These are phyloP conservation scores for Caenorhabditis sp. DNA, from an alignment of 2,888 invertebrate genomes.

Conservation along the genomic window DNA sequence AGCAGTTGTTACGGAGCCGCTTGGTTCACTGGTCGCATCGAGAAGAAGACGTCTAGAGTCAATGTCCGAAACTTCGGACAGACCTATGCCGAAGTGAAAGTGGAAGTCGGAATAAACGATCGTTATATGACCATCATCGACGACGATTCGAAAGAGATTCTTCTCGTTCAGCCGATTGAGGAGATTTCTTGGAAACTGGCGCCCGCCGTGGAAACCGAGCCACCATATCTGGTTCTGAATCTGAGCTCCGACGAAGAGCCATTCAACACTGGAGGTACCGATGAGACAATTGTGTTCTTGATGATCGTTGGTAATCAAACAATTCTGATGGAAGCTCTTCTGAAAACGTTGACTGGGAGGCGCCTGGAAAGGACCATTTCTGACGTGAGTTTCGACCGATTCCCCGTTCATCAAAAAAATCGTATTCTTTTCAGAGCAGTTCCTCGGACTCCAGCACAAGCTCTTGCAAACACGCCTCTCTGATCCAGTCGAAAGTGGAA, in stretches of 20 bases:
- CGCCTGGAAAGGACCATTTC: slow-evolving; percentile 44
- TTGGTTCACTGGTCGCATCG: slow-evolving; percentile 44
- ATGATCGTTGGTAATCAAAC: slow-evolving; percentile 52
- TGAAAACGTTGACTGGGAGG: slow-evolving; percentile 40
- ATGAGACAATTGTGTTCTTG: slow-evolving; percentile 30
- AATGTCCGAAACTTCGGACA: slow-evolving; percentile 47
- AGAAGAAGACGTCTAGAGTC: slow-evolving; percentile 47
- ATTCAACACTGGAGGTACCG: slow-evolving; percentile 3
- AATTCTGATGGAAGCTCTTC: slow-evolving; percentile 39
- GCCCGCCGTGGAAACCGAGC: background rate
- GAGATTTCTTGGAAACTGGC: slow-evolving; percentile 56
- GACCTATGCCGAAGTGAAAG: slow-evolving; percentile 36
- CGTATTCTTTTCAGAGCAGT: slow-evolving; percentile 48
- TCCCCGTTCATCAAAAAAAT: too few species aligned
- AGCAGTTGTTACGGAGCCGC: slow-evolving; percentile 59
- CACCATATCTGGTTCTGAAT: slow-evolving; percentile 47
- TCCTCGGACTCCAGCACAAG: slow-evolving; percentile 49
- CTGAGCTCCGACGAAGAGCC: slow-evolving; percentile 38
- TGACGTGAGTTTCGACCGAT: slow-evolving; percentile 50
- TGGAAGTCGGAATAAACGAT: slow-evolving; percentile 91
- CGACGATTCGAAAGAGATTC: slow-evolving; percentile 86
- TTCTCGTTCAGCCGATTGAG: slow-evolving; percentile 73
- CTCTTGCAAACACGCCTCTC: slow-evolving; percentile 20
- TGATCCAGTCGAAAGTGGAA: slow-evolving; percentile 39
- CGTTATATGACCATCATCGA: slow-evolving; percentile 92